Evolutionary conservation across 2,113 vertebrate genomes (phyloP).

Genomic region (Chaetodon trifascialis): DNA sequence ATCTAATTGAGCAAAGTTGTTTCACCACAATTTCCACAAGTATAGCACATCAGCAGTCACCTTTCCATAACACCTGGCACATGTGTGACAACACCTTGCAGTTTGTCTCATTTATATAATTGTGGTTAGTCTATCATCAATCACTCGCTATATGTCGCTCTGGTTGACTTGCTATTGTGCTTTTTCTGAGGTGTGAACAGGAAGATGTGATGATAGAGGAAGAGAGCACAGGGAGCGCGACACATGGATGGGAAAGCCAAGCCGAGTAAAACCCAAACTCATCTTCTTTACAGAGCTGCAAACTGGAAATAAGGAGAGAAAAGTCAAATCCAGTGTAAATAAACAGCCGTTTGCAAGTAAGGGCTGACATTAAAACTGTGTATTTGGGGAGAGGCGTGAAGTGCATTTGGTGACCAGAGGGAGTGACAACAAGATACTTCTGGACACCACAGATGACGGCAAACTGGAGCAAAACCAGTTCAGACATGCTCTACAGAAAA

Average conservation of each 20-base stretch:
- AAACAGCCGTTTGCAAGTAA: too few relatives aligned
- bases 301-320: neutral
- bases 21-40: constrained; percentile 71
- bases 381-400: neutral
- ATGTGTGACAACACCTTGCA: constrained; percentile 65
- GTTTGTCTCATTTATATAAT: constrained; percentile 39
- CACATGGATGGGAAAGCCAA: neutral
- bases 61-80: constrained; percentile 57
- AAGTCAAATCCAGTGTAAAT: neutral
- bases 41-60: constrained; percentile 41
- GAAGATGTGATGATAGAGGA: constrained; percentile 5
- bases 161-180: constrained; percentile 19
- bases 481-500: too few relatives aligned
- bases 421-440: too few relatives aligned
- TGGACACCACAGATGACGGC: too few relatives aligned
- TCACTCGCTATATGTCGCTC: constrained; percentile 29
- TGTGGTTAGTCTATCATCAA: constrained; percentile 60
- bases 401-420: neutral
- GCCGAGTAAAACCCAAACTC: too few relatives aligned
- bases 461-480: too few relatives aligned
- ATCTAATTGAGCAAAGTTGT: constrained; percentile 59
- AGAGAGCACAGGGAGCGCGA: neutral
- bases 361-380: neutral
- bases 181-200: constrained; percentile 46
- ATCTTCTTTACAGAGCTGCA: too few relatives aligned